Evolutionary conservation across 1,140 invertebrate species (phyloP), one percentile per base, ranked within the genome.

Genomic region (Nylanderia fulva): DNA sequence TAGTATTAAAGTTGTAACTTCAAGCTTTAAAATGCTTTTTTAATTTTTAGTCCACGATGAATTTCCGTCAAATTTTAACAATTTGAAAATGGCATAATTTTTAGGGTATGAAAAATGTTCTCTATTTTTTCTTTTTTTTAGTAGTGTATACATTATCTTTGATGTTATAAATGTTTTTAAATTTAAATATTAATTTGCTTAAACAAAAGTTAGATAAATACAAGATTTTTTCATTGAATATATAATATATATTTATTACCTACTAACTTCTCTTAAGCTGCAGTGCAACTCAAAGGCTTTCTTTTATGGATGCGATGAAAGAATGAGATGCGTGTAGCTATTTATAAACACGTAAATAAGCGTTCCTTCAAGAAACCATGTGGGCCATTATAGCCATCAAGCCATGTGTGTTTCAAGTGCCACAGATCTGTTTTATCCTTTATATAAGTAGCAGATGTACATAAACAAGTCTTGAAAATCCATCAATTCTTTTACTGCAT

Each of bases 331-430:
- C 54, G 52, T 85, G 79, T 61, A 86, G 76, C 63, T 90, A 89
- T 89, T 89, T 89, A 87, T 91, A 89, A 85, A 85, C 80, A 58
- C 76, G 72, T 66, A 86, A 85, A 87, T 87, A 85, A 66, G 61
- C 60, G 74, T 86, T 72, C 63, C 69, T 75, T 52, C 42, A 64
- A 66, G 61, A 42, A 85, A 89, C 90, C 89, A 91, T 91, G 85
- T 91, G 90, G 89, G 63, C 63, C 77, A 84, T 88, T 66, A 80
- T 56, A 80, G 15, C 18, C 63, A 29, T 39, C 60, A 66, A 88
- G 72, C 77, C 89, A 88, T 90, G 64, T 91, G 86, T 77, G 86
- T 77, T 85, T 80, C 45, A 60, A 77, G 52, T 45, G 66, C 52
- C 58, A 71, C 36, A 71, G 6, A 72, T 82, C 58, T 72, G 27